Conservation (phyloP, 2,113 vertebrate species). For the Megalops atlanticus region DNA sequence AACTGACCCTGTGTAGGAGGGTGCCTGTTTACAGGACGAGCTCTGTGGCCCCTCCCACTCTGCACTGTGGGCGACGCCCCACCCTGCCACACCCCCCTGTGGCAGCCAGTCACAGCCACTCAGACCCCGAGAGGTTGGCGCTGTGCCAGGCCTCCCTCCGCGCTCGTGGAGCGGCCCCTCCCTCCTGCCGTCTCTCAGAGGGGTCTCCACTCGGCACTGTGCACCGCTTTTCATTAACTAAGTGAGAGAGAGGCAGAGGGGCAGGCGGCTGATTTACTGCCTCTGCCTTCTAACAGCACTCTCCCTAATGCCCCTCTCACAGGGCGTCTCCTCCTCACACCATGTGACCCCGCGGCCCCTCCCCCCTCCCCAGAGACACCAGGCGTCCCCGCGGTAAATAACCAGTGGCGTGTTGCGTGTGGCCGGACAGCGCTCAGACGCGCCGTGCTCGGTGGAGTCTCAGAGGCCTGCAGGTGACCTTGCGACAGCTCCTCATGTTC, state of each 20-base stretch:
- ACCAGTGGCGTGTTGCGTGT: background rate
- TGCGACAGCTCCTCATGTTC: too few relatives aligned
- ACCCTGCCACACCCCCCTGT: background rate
- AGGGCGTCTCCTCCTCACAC: too few relatives aligned
- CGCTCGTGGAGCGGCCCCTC: background rate
- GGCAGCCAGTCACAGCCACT: slow-evolving; percentile 31
- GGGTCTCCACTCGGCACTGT: background rate
- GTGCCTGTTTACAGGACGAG: too few relatives aligned
- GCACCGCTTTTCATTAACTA: slow-evolving; percentile 12
- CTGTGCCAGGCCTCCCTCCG: slow-evolving; percentile 43
- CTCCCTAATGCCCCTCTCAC: background rate
- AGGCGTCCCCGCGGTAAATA: too few relatives aligned
- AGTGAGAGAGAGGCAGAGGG: background rate
- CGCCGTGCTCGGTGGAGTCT: background rate
- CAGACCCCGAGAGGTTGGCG: slow-evolving; percentile 44
- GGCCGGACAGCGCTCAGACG: background rate
- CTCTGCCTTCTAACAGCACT: background rate
- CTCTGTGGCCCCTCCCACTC: too few relatives aligned
- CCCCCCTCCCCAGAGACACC: too few relatives aligned
- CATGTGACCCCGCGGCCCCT: too few relatives aligned
- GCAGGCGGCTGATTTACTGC: too few relatives aligned
- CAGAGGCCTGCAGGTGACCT: too few relatives aligned
- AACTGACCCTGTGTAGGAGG: too few relatives aligned
- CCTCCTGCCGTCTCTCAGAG: background rate
- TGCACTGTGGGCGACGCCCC: background rate